These are phyloP conservation scores for Puffinus mauretanicus DNA, from an alignment of 2,113 vertebrate species.

Conservation along the genomic window DNA sequence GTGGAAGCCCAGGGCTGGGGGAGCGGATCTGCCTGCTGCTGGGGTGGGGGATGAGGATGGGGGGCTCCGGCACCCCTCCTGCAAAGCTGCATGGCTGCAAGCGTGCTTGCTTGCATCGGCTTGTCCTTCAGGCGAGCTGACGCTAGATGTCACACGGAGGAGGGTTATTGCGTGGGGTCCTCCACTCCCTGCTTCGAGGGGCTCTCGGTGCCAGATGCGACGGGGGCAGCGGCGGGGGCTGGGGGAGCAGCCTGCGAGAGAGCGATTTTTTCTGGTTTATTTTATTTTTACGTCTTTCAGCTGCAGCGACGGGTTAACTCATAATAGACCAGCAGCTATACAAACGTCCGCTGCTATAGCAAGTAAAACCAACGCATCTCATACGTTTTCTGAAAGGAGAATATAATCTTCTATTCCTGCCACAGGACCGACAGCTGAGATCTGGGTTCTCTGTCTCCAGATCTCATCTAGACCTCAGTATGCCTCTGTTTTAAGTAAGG, in stretches of 20 bases:
- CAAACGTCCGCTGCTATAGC: accelerated
- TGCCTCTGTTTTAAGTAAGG: not conserved
- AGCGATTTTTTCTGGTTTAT: accelerated
- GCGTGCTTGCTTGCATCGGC: accelerated
- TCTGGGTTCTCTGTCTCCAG: not conserved
- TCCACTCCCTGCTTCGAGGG: not conserved
- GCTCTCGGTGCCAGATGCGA: not conserved
- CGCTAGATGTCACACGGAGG: constrained; percentile 71
- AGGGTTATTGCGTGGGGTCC: not conserved
- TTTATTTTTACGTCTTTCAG: not conserved
- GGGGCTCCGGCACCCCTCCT: accelerated
- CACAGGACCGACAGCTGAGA: not conserved
- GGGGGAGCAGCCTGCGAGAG: accelerated
- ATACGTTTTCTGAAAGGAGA: accelerated
- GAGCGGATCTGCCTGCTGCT: not conserved
- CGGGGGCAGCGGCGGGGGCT: not conserved
- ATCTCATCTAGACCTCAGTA: not conserved
- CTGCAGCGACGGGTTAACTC: not conserved
- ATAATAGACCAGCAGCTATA: accelerated
- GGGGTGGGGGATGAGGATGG: not conserved
- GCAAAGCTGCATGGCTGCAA: not conserved
- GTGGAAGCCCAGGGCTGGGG: not conserved
- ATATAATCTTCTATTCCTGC: not conserved
- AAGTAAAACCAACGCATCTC: not conserved
- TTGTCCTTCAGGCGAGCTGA: not conserved